phyloP scores from a whole-genome alignment of 2,113 vertebrate species.

The Furnarius figulus region DNA sequence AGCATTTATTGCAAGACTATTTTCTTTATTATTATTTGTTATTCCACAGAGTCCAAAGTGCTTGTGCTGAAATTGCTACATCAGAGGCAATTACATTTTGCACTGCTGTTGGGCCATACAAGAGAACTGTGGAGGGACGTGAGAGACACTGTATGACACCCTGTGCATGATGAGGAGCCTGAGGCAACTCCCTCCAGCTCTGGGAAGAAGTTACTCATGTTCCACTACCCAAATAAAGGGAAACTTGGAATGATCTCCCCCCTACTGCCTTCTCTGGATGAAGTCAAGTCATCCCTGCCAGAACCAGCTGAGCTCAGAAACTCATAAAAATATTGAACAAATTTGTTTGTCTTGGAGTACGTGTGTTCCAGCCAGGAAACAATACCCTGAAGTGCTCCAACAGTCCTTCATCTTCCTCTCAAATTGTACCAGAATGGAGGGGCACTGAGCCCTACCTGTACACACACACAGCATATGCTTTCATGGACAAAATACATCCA shows the following conservation, averaged over 20 bases:
- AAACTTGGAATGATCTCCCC: neutral
- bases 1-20: neutral
- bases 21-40: neutral
- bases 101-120: neutral
- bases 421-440: neutral
- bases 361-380: neutral
- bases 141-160: rapidly evolving
- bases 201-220: neutral
- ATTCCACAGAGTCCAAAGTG: neutral
- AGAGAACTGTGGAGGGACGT: neutral
- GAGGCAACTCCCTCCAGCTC: neutral
- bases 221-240: neutral
- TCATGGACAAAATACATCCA: neutral
- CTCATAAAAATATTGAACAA: conserved; percentile 15
- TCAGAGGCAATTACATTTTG: neutral
- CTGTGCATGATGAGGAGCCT: neutral
- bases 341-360: neutral
- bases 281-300: neutral
- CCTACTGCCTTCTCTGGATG: neutral
- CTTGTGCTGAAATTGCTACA: neutral
- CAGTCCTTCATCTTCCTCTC: neutral
- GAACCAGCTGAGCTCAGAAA: neutral
- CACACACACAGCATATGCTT: neutral
- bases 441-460: neutral
- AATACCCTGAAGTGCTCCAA: neutral